These are phyloP conservation scores for Drosophila hydei DNA, from an alignment of 1,140 invertebrate genomes.

Conservation along the genomic window DNA sequence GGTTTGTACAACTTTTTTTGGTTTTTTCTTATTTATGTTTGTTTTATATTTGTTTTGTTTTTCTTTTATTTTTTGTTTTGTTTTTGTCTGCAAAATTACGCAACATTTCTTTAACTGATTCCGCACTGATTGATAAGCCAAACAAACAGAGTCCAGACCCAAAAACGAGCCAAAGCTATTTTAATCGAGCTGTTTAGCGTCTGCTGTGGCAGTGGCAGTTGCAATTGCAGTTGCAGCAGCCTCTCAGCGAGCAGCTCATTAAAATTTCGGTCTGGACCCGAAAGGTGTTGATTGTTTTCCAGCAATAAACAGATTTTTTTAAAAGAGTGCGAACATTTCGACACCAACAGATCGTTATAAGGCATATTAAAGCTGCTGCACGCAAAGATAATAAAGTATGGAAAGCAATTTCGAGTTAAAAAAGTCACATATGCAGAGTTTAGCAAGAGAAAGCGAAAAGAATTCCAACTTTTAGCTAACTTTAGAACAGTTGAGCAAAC, in stretches of 20 bases:
- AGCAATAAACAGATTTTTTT: conserved; percentile 45
- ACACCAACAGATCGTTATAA: conserved; percentile 11
- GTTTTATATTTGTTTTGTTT: conserved; percentile 5
- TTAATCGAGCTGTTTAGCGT: conserved; percentile 11
- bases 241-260: conserved; percentile 44
- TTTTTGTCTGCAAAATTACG: conserved; percentile 50
- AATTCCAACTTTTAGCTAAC: not conserved
- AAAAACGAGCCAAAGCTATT: conserved; percentile 12
- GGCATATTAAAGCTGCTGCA: conserved; percentile 19
- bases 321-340: conserved; percentile 37
- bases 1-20: conserved; percentile 35
- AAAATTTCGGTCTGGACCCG: conserved; percentile 39
- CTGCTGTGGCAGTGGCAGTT: conserved; percentile 13
- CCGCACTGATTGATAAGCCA: conserved; percentile 61
- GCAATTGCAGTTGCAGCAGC: conserved; percentile 14
- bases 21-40: conserved; percentile 9
- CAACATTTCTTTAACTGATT: conserved; percentile 50
- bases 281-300: conserved; percentile 48
- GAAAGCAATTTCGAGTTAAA: not conserved
- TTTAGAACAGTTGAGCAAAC: not conserved
- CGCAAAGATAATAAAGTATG: conserved; percentile 10
- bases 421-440: not conserved
- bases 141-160: conserved; percentile 31
- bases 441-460: not conserved
- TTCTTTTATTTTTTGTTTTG: conserved; percentile 17